Evolutionary conservation across 1,140 invertebrate species (phyloP).

Genomic region (Teleogryllus occipitalis): DNA sequence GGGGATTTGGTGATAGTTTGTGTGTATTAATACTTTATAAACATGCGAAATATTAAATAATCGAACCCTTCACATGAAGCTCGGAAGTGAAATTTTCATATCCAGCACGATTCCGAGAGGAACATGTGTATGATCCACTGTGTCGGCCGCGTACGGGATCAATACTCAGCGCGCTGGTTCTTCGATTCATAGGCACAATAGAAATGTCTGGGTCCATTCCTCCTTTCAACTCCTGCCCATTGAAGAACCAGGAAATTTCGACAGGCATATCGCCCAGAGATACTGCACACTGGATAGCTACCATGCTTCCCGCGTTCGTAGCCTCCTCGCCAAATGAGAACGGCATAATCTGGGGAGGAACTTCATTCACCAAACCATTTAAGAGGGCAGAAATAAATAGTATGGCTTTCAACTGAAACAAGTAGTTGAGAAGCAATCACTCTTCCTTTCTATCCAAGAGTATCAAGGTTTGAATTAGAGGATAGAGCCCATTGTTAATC

Average conservation of each 20-base stretch:
- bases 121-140: conserved; percentile 61
- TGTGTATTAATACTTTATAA: neutral
- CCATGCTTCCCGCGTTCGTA: conserved; percentile 36
- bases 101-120: conserved; percentile 54
- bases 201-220: conserved; percentile 35
- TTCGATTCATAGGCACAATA: conserved; percentile 51
- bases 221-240: conserved; percentile 24
- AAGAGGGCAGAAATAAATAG: too few species aligned
- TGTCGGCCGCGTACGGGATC: conserved; percentile 54
- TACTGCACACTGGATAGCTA: conserved; percentile 32
- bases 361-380: conserved; percentile 12
- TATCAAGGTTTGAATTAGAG: too few species aligned
- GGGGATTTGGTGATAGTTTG: too few species aligned
- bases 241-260: conserved; percentile 32
- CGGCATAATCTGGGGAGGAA: conserved; percentile 20
- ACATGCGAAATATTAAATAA: neutral
- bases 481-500: too few species aligned
- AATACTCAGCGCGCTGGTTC: conserved; percentile 54
- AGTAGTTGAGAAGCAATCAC: too few species aligned
- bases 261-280: conserved; percentile 36
- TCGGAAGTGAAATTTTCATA: conserved; percentile 46
- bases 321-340: conserved; percentile 23
- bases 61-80: conserved; percentile 49
- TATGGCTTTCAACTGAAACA: too few species aligned
- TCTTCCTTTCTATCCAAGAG: too few species aligned